Percentiles rank a stretch among this genome's conserved stretches.
phyloP scores from a whole-genome alignment of 2,797 vertebrate species.

The Sebastes goodei region DNA sequence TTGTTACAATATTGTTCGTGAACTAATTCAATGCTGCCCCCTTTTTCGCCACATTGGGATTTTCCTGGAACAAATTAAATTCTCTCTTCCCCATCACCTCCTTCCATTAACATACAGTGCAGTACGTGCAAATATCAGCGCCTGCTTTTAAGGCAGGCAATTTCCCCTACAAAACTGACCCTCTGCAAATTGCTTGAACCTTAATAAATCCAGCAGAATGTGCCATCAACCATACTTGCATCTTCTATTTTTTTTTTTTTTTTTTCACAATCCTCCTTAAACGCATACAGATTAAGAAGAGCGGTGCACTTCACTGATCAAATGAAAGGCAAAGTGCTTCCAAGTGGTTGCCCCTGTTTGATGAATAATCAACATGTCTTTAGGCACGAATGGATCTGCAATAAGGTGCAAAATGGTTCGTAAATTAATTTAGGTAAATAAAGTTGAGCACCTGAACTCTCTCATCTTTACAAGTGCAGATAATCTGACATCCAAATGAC shows the following conservation, averaged over 20 bases:
- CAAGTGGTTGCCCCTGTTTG: neutral
- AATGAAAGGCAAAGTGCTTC: neutral
- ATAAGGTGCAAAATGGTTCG: neutral
- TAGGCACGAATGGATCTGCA: conserved; percentile 1
- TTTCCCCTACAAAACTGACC: conserved; percentile 9
- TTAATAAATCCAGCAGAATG: neutral
- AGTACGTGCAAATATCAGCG: neutral
- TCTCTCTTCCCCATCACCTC: neutral
- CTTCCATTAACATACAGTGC: neutral
- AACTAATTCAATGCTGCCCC: neutral
- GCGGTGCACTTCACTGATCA: neutral
- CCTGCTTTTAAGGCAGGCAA: neutral
- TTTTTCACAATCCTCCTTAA: neutral
- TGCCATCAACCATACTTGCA: neutral
- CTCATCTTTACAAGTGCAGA: neutral
- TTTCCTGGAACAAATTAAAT: neutral
- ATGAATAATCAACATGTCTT: conserved; percentile 2
- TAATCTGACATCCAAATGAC: neutral
- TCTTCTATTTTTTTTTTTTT: neutral
- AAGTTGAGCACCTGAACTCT: neutral
- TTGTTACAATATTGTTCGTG: neutral
- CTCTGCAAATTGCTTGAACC: conserved; percentile 8
- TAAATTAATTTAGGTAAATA: neutral
- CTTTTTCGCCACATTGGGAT: neutral
- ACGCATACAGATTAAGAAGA: conserved; percentile 1